Percentiles rank a stretch among this genome's conserved stretches.
phyloP scores from a whole-genome alignment of 2,113 vertebrate species.

The Dromaius novaehollandiae region DNA sequence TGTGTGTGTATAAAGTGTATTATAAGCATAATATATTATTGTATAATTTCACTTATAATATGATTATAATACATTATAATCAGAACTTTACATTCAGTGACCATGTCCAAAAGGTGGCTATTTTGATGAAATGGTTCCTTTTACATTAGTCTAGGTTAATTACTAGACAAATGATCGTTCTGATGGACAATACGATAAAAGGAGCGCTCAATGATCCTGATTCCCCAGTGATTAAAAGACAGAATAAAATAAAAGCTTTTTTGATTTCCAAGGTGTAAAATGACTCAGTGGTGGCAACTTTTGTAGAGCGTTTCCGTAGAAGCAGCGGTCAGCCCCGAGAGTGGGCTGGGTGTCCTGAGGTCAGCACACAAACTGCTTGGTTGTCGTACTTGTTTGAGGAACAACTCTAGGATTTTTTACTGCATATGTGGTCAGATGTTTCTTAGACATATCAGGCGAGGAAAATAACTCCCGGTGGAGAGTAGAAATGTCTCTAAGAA shows the following conservation, averaged over 20 bases:
- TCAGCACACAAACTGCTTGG: too few relatives aligned
- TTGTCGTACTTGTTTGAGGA: neutral
- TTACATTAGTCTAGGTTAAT: neutral
- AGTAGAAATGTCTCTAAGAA: neutral
- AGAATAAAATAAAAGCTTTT: neutral
- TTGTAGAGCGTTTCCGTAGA: neutral
- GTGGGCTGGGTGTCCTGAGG: too few relatives aligned
- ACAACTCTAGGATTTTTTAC: neutral
- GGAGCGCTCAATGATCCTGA: neutral
- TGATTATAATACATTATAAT: neutral
- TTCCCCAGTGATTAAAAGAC: neutral
- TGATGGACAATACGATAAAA: neutral
- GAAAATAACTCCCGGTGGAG: neutral
- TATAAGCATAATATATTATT: too few relatives aligned
- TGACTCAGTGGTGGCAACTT: neutral
- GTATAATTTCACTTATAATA: neutral
- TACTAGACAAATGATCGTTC: neutral
- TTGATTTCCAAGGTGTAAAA: neutral
- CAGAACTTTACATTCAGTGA: neutral
- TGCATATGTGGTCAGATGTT: neutral
- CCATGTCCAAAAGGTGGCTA: neutral
- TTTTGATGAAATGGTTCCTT: neutral
- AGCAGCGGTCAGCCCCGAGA: neutral
- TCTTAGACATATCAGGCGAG: neutral
- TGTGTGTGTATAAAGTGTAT: too few relatives aligned